A percentile compares a stretch with the other conserved stretches of the same genome.
These are phyloP conservation scores for Mastomys coucha DNA, from an alignment of 2,113 vertebrate genomes.

Conservation along the genomic window DNA sequence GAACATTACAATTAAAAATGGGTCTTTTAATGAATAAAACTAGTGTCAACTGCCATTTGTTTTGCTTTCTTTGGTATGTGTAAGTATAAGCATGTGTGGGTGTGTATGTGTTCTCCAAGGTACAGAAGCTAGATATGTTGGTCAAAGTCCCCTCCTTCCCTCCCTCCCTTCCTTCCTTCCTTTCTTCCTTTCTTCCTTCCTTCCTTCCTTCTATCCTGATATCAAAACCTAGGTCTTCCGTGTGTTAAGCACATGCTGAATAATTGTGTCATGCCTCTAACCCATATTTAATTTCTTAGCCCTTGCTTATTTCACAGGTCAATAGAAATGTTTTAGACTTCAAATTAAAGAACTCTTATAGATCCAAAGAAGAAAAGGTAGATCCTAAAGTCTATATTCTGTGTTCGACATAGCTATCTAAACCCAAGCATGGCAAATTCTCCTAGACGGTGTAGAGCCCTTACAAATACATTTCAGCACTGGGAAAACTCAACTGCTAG, in stretches of 20 bases:
- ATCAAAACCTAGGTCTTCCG: background rate
- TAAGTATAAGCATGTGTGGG: background rate
- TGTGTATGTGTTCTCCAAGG: background rate
- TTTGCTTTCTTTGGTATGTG: conserved; percentile 59
- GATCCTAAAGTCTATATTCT: background rate
- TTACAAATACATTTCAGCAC: background rate
- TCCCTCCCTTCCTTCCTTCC: background rate
- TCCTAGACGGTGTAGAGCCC: background rate
- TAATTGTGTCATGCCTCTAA: background rate
- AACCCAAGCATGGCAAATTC: conserved; percentile 6
- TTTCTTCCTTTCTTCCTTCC: background rate
- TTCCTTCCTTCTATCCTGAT: background rate
- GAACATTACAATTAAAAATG: conserved; percentile 72
- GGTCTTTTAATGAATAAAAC: conserved; percentile 68
- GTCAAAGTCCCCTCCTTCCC: background rate
- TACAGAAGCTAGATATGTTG: background rate
- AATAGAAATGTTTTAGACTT: conserved; percentile 37
- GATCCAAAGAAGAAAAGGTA: background rate
- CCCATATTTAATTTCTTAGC: conserved; percentile 22
- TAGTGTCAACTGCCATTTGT: conserved; percentile 71
- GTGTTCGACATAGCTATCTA: background rate
- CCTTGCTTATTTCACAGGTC: conserved; percentile 41
- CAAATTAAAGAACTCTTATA: conserved; percentile 4
- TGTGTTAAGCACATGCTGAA: background rate
- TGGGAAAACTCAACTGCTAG: background rate